phyloP scores from a whole-genome alignment of 37 sponge, comb jelly and placozoan species.

The Crambe crambe region DNA sequence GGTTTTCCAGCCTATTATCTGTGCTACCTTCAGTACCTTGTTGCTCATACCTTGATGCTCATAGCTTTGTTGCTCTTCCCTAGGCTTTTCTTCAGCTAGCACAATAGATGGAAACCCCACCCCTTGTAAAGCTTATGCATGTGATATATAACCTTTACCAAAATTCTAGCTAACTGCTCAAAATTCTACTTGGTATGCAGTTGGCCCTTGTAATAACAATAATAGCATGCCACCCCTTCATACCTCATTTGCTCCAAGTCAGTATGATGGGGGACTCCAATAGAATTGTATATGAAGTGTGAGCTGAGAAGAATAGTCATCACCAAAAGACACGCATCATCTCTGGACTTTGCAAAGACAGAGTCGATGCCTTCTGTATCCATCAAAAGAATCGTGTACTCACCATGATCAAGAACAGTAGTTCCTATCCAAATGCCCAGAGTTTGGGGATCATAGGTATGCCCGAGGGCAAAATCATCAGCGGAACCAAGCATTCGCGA shows the following conservation, averaged over 20 bases:
- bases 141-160: too few species aligned
- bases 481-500: constrained; percentile 17
- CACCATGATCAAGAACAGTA: constrained; percentile 18
- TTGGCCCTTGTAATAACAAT: too few species aligned
- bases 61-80: too few species aligned
- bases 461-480: constrained; percentile 21
- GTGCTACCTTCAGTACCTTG: too few species aligned
- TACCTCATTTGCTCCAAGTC: constrained; percentile 16
- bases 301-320: constrained; percentile 33
- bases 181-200: too few species aligned
- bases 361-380: constrained; percentile 35
- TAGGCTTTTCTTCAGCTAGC: too few species aligned
- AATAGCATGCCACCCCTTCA: too few species aligned
- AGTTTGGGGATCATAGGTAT: constrained; percentile 19
- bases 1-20: too few species aligned
- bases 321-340: constrained; percentile 30
- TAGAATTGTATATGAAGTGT: constrained; percentile 23
- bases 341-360: neutral
- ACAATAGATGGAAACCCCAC: too few species aligned
- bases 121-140: too few species aligned
- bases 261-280: neutral
- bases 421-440: constrained; percentile 37
- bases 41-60: too few species aligned
- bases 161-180: too few species aligned
- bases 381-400: constrained; percentile 21